Conservation (phyloP, 2,797 vertebrate genomes). For the Emydoidea blandingii region DNA sequence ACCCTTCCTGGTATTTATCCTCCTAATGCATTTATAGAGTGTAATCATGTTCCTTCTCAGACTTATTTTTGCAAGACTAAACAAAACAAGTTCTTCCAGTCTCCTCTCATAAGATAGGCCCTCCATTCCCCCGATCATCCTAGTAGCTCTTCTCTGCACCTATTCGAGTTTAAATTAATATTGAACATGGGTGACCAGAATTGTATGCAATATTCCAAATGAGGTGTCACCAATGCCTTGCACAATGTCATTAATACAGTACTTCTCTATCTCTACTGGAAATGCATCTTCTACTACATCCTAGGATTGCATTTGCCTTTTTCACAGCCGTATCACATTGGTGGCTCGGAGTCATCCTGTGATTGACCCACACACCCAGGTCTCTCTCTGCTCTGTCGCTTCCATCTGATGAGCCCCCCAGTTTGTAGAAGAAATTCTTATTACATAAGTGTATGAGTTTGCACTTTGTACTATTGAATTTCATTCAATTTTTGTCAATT, state of each 20-base stretch:
- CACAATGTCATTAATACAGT: neutral
- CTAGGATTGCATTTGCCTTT: neutral
- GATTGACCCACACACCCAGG: neutral
- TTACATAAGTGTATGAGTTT: neutral
- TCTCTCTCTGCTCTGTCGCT: neutral
- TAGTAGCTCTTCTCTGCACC: neutral
- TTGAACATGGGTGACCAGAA: neutral
- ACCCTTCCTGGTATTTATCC: neutral
- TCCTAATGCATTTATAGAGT: neutral
- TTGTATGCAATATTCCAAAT: neutral
- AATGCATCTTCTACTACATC: neutral
- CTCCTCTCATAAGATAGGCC: neutral
- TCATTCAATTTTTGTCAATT: neutral
- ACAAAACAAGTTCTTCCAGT: too few relatives aligned
- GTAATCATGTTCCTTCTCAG: neutral
- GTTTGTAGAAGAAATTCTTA: neutral
- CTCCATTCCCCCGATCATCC: neutral
- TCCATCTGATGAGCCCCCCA: neutral
- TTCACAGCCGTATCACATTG: neutral
- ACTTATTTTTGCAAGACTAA: neutral
- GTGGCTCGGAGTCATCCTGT: neutral
- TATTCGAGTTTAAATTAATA: neutral
- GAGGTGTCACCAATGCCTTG: neutral
- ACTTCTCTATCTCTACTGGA: neutral
- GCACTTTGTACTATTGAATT: neutral